These are phyloP conservation scores for Eptesicus fuscus DNA, from an alignment of 2,113 vertebrate genomes.

Conservation along the genomic window DNA sequence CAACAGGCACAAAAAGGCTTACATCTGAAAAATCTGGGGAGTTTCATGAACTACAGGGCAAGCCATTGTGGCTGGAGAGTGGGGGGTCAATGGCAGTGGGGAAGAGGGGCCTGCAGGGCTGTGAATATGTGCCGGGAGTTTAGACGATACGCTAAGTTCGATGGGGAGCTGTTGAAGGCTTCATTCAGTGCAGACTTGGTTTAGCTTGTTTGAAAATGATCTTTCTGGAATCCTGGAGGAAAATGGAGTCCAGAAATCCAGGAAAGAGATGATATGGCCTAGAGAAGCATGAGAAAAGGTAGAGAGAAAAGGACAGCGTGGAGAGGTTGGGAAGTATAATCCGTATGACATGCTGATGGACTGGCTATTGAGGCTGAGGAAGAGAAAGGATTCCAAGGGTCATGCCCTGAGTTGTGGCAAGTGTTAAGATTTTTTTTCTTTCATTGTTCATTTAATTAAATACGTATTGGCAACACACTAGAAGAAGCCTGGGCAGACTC, in stretches of 20 bases:
- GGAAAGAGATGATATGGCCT: background rate
- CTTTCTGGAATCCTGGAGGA: background rate
- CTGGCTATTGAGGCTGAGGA: background rate
- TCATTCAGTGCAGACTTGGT: background rate
- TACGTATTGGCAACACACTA: background rate
- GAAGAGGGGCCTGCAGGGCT: fast-evolving
- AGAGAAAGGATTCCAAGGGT: background rate
- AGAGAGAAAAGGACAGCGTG: background rate
- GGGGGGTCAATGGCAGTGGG: fast-evolving
- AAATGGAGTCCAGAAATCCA: background rate
- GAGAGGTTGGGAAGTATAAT: background rate
- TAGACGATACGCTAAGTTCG: no score
- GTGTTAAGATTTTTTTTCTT: background rate
- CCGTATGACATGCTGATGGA: background rate
- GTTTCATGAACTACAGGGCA: background rate
- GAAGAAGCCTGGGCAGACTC: background rate
- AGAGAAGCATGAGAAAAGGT: background rate
- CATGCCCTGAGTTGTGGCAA: background rate
- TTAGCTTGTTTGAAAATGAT: background rate
- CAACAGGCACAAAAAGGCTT: background rate
- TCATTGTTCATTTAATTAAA: background rate
- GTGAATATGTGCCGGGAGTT: no score
- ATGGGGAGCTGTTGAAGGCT: background rate
- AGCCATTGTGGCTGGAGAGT: background rate
- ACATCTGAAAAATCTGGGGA: background rate